Evolutionary conservation across 1,140 invertebrate genomes (phyloP).

Genomic region (Eurosta solidaginis): DNA sequence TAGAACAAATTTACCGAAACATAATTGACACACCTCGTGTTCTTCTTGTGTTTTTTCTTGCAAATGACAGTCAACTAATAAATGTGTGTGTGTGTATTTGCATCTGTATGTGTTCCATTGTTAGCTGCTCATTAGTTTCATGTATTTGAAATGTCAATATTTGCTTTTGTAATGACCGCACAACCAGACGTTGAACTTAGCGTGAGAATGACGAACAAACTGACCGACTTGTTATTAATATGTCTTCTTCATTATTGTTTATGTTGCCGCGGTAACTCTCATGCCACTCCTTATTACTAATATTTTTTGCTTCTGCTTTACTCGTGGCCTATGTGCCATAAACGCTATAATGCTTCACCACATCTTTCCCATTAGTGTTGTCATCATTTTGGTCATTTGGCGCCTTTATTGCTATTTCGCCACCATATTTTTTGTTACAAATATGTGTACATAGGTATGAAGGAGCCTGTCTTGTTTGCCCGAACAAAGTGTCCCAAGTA

Average conservation of each 20-base stretch:
- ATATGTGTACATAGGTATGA: background rate
- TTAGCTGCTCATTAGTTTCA: background rate
- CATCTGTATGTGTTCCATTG: background rate
- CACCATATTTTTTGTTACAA: background rate
- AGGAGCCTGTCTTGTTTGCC: too few relatives aligned
- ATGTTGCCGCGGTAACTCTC: background rate
- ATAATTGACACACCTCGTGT: background rate
- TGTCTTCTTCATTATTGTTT: background rate
- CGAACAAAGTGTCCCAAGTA: too few relatives aligned
- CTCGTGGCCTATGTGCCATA: background rate
- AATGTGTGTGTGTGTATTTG: too few relatives aligned
- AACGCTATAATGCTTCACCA: background rate
- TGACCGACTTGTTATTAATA: background rate
- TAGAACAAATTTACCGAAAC: background rate
- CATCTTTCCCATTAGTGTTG: background rate
- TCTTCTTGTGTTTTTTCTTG: background rate
- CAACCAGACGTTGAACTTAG: background rate
- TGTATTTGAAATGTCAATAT: slow-evolving; percentile 15
- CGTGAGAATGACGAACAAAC: too few relatives aligned
- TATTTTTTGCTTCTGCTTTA: background rate
- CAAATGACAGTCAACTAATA: background rate
- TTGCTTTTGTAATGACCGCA: slow-evolving; percentile 10
- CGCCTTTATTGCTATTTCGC: background rate
- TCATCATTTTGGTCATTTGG: background rate
- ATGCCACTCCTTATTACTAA: background rate